Conservation (phyloP, 2,797 vertebrate species). For the Novumbra hubbsi region DNA sequence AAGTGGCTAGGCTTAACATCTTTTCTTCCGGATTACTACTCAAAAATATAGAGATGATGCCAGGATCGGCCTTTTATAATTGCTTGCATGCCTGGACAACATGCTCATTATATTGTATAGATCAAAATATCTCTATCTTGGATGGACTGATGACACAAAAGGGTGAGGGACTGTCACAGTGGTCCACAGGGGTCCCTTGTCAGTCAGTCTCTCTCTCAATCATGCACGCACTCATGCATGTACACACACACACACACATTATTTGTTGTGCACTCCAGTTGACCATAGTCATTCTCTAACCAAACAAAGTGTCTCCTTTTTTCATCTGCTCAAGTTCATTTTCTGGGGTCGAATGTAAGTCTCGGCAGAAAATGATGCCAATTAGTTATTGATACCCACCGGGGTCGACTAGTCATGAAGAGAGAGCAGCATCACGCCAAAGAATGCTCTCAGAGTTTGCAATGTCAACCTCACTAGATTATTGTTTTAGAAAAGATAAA, state of each 20-base stretch:
- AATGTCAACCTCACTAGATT: not conserved
- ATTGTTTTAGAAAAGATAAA: not conserved
- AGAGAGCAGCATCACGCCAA: not conserved
- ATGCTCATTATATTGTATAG: no score
- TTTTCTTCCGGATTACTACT: no score
- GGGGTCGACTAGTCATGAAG: not conserved
- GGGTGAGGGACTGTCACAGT: slow-evolving; percentile 63
- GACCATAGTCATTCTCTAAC: not conserved
- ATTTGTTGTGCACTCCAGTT: not conserved
- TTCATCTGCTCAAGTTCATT: not conserved
- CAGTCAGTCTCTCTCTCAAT: slow-evolving; percentile 37
- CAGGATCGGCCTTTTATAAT: no score
- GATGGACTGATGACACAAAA: slow-evolving; percentile 70
- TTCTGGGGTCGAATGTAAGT: not conserved
- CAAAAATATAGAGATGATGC: no score
- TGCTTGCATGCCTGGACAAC: no score
- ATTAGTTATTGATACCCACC: slow-evolving; percentile 2
- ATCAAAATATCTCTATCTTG: no score
- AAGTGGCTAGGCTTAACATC: no score
- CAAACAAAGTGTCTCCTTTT: not conserved
- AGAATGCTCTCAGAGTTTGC: not conserved
- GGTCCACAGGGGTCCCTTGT: slow-evolving; percentile 60
- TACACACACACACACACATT: slow-evolving; percentile 1
- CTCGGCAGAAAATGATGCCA: not conserved
- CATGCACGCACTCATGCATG: not conserved